Evolutionary conservation across 2,888 invertebrate species (phyloP), one percentile per base, ranked within the genome.

Genomic region (Odontothrips loti): DNA sequence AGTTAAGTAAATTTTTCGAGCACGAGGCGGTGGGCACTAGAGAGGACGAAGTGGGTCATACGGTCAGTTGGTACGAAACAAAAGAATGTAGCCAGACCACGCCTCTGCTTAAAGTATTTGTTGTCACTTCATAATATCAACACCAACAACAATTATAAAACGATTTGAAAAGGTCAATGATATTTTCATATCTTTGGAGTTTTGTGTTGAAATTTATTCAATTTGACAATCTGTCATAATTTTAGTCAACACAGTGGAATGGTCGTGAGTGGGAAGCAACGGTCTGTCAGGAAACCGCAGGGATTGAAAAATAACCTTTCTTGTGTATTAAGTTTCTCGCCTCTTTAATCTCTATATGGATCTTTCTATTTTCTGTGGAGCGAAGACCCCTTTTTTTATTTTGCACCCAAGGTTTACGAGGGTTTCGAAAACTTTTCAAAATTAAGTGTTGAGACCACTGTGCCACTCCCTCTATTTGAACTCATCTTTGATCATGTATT

Each of bases 91-190:
- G 58, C 17, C 17, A 27, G 68, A 75, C 68, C 68, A 75, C 68
- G 68, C 68, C 68, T 75, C 27, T 27, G 68, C 11, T 1, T 6
- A 15, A 17, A 27, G 68, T 75, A 75, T 75, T 75, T 75, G 68
- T 75, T 75, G 68, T 27, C 68, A 75, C 68, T 75, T 75, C 68
- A 75, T 27, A 75, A 27, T 11, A 75, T 43, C 68, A 75, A 58
- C 58, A 58, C 6, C 68, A 27, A 27, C 68, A 75, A 75, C 68
- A 75, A 75, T 12, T 12, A 12, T 27, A 75, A 27, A 27, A 27
- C 20, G 11, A 6, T 20, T 20, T 20, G 0, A 58, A 58, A 20
- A 58, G 58, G 58, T 17, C 58, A 58, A 58, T 20, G 15, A 1
- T 58, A 6, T 20, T 20, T 17, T 6, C 20, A 58, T 20, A 58